Evolutionary conservation across 1,140 invertebrate genomes (phyloP), one percentile per base, ranked within the genome.

Genomic region (Dendrolimus punctatus): DNA sequence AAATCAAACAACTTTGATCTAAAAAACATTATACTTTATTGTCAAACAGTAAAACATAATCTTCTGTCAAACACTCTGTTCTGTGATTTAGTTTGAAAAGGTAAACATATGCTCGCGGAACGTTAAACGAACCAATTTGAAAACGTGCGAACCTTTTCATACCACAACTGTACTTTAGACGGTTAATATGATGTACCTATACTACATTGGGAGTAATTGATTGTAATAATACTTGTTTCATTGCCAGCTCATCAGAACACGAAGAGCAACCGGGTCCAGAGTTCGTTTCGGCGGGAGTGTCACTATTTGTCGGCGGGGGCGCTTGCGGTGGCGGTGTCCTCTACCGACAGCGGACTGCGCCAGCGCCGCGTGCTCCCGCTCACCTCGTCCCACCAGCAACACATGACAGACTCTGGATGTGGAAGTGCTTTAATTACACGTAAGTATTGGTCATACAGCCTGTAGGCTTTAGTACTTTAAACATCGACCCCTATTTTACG

Each of bases 401-500:
- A 2, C 82, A 90, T 46, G 90, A 91, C 56, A 77, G 89, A 40
- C 76, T 91, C 0, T 91, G 91, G 91, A 85, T 91, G 65, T 91
- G 91, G 90, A 89, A 89, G 55, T 91, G 91, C 56, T 90, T 91
- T 55, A 91, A 91, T 72, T 91, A 90, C 61, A 90, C 90, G 90
- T 91, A 62, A 89, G 90, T 87, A 39, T 48, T 39, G 8, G 23
- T 44, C 38, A 23, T 23, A 23, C 0, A 9, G 38, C n/a, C 4
- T n/a, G 0, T 46, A 6, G 4, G 6, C 8, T 6, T 45, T 2
- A 2, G 4, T 23, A n/a, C n/a, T 45, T 9, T 8, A 45, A 46
- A 9, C 6, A 46, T 46, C 5, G 7, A 23, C 23, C 23, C 23
- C 23, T 23, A 23, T 23, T 23, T 23, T 23, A 2, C 23, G 1